A percentile compares a stretch with the other conserved stretches of the same genome.
Conservation (phyloP, 2,888 invertebrate species). For the Drosophila borborema region DNA sequence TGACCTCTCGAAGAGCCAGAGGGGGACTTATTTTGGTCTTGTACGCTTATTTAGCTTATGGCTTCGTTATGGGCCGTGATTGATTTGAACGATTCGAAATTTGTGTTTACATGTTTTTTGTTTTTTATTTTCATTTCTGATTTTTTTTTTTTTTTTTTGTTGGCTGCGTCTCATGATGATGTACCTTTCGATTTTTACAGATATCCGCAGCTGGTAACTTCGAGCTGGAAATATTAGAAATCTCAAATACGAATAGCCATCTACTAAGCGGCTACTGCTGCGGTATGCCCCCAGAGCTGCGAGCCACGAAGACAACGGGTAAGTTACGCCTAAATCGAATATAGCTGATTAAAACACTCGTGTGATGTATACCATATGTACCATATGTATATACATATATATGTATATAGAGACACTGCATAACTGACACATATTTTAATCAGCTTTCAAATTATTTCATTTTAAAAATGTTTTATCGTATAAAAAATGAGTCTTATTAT, state of each 20-base stretch:
- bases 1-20: background rate
- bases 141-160: no score
- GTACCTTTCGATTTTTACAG: conserved; percentile 86
- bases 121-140: conserved; percentile 2
- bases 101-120: conserved; percentile 36
- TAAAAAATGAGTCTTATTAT: background rate
- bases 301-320: conserved; percentile 85
- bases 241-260: conserved; percentile 94
- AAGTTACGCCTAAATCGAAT: conserved; percentile 48
- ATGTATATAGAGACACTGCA: background rate
- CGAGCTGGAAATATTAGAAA: conserved; percentile 96
- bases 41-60: conserved; percentile 44
- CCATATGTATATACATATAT: no score
- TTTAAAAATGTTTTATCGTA: conserved; percentile 17
- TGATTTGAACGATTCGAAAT: conserved; percentile 75
- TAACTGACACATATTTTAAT: conserved; percentile 33
- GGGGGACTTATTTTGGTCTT: conserved; percentile 21
- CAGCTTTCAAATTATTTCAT: conserved; percentile 9
- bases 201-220: conserved; percentile 94
- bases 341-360: background rate
- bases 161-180: conserved; percentile 58
- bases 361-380: background rate
- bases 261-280: conserved; percentile 94
- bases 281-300: conserved; percentile 86
- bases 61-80: conserved; percentile 74